Evolutionary conservation across 1,140 invertebrate species (phyloP).

Genomic region (Leptopilina clavipes): DNA sequence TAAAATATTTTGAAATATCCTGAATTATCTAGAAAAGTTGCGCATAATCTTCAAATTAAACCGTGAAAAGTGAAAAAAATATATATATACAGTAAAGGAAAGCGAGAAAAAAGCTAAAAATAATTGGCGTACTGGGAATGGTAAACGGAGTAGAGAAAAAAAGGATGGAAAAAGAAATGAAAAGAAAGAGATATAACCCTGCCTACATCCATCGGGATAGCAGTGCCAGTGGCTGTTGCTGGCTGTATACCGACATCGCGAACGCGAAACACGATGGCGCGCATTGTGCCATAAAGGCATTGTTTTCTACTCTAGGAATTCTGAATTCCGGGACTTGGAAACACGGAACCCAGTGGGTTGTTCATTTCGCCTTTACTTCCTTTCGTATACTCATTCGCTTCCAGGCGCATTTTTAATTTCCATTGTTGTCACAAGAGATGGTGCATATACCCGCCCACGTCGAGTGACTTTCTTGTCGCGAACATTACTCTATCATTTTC

Average conservation of each 20-base stretch:
- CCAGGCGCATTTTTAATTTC: conserved; percentile 60
- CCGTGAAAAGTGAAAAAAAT: background rate
- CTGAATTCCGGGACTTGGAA: conserved; percentile 53
- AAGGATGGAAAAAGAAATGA: conserved; percentile 45
- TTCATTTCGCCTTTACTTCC: conserved; percentile 58
- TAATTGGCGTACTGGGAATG: conserved; percentile 22
- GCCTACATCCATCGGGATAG: conserved; percentile 38
- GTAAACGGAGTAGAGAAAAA: background rate
- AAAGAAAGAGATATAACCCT: conserved; percentile 52
- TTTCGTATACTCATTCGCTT: conserved; percentile 49
- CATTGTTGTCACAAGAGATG: conserved; percentile 54
- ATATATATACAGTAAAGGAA: background rate
- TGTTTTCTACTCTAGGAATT: conserved; percentile 64
- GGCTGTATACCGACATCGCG: conserved; percentile 49
- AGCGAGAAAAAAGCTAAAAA: conserved; percentile 21
- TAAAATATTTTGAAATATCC: too few relatives aligned
- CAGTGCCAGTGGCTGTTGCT: conserved; percentile 48
- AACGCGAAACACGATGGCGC: conserved; percentile 52
- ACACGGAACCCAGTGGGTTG: conserved; percentile 48
- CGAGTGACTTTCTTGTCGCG: conserved; percentile 41
- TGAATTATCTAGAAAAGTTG: too few relatives aligned
- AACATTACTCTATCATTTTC: conserved; percentile 4
- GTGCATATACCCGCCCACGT: conserved; percentile 42
- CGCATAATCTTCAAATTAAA: background rate
- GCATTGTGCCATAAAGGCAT: conserved; percentile 56